Evolutionary conservation across 2,113 vertebrate genomes (phyloP).

Genomic region (Panurus biarmicus): DNA sequence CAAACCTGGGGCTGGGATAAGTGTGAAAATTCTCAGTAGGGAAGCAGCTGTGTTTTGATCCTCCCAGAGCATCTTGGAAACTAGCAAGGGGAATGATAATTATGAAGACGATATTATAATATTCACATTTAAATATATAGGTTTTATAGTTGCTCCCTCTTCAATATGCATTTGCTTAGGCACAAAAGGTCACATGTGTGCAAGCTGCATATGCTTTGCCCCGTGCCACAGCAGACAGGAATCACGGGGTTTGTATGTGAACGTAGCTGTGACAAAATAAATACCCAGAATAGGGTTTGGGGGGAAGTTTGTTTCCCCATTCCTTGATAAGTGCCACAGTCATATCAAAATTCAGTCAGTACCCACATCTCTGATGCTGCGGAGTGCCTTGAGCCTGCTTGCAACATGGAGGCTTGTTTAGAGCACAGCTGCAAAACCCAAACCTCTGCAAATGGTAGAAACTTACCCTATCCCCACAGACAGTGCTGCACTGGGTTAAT

Average conservation of each 20-base stretch:
- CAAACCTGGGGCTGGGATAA: constrained; percentile 56
- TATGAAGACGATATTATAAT: constrained; percentile 34
- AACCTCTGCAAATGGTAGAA: not conserved
- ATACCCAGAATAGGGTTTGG: not conserved
- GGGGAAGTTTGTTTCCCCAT: not conserved
- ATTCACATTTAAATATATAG: constrained; percentile 57
- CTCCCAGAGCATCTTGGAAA: constrained; percentile 54
- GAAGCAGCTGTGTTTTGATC: constrained; percentile 66
- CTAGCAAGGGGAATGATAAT: constrained; percentile 53
- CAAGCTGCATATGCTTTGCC: not conserved
- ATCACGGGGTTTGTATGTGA: not conserved
- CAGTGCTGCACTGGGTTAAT: not conserved
- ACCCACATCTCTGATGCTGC: not conserved
- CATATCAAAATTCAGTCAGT: not conserved
- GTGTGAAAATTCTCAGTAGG: constrained; percentile 58
- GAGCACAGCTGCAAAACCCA: not conserved
- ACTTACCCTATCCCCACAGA: not conserved
- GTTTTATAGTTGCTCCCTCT: not conserved
- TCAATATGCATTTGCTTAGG: constrained; percentile 14
- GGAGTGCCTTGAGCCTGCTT: not conserved
- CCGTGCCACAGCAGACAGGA: not conserved
- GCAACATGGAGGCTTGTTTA: not conserved
- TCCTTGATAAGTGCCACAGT: not conserved
- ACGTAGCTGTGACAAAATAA: not conserved
- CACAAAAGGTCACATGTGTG: not conserved